Conservation (phyloP, 2,888 invertebrate genomes). For the Harpagoxenus sublaevis region DNA sequence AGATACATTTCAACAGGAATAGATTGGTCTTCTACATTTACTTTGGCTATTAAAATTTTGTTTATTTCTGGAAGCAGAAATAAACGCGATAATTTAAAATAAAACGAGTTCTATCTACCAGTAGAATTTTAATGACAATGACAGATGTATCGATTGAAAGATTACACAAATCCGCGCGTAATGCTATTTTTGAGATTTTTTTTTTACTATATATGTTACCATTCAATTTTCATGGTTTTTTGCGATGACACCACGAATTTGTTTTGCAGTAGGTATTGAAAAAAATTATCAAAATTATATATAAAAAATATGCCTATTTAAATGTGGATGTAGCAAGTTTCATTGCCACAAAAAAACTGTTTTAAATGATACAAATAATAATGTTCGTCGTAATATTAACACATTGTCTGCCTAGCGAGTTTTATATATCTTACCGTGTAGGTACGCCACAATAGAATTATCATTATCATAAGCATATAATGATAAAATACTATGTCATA, state of each 20-base stretch:
- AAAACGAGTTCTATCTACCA: not conserved
- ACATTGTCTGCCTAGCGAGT: not conserved
- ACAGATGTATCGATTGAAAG: not conserved
- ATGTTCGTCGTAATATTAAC: not conserved
- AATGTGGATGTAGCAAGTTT: not conserved
- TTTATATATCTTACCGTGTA: not conserved
- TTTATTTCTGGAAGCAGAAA: not conserved
- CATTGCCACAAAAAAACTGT: not conserved
- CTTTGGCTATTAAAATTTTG: not conserved
- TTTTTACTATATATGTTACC: not conserved
- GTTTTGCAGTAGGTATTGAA: not conserved
- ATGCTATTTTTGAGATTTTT: not conserved
- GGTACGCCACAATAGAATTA: not conserved
- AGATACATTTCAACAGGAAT: not conserved
- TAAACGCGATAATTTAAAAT: not conserved
- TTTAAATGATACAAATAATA: not conserved
- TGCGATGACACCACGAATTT: not conserved
- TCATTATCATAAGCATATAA: not conserved
- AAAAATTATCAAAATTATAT: conserved; percentile 12
- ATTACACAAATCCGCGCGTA: not conserved
- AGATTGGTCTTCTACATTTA: not conserved
- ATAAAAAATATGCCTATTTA: not conserved
- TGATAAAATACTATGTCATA: not conserved
- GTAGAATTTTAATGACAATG: conserved; percentile 4
- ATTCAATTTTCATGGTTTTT: not conserved